Percentiles rank a stretch among this genome's conserved stretches.
These are phyloP conservation scores for Rhegmatorhina hoffmannsi DNA, from an alignment of 2,113 vertebrate species.

Conservation along the genomic window DNA sequence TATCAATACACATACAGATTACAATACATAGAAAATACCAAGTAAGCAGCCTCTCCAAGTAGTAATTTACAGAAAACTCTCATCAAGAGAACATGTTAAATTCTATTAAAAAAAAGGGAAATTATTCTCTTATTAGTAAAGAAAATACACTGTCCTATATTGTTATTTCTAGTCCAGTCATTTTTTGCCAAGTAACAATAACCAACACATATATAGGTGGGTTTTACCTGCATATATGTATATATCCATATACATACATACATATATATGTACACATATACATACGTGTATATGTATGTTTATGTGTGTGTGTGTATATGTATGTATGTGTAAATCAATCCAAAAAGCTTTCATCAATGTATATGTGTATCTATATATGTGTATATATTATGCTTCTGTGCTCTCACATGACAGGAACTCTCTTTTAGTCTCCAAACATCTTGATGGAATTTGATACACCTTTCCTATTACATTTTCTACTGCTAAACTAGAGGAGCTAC, in stretches of 20 bases:
- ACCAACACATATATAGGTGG: neutral
- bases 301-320: no score
- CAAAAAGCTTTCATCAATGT: no score
- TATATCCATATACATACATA: no score
- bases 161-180: neutral
- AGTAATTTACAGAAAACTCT: neutral
- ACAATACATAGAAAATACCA: neutral
- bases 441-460: neutral
- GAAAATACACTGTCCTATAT: neutral
- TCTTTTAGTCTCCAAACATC: neutral
- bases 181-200: neutral
- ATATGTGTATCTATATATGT: no score
- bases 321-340: no score
- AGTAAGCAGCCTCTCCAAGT: neutral
- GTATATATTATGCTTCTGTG: neutral
- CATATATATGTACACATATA: no score
- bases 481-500: neutral
- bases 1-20: neutral
- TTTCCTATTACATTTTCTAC: neutral
- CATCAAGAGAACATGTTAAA: neutral
- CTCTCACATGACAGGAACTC: neutral
- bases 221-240: neutral
- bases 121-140: neutral
- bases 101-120: neutral
- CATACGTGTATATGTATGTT: neutral